These are phyloP conservation scores for Cantharis nigra DNA, from an alignment of 2,888 invertebrate species.

Conservation along the genomic window DNA sequence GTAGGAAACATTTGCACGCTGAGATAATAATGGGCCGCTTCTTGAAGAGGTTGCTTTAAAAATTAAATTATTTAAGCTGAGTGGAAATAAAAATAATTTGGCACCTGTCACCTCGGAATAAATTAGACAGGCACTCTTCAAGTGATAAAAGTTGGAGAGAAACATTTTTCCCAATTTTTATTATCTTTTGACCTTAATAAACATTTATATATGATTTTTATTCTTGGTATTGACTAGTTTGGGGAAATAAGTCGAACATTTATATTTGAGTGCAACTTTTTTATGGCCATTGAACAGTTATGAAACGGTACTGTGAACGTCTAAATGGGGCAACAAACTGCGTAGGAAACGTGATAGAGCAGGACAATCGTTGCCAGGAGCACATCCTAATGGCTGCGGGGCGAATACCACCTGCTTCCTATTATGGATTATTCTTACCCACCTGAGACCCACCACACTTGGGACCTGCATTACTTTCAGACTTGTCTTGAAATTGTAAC, in stretches of 20 bases:
- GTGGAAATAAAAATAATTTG: background rate
- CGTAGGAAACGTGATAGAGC: constrained; percentile 22
- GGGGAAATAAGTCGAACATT: constrained; percentile 9
- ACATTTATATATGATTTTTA: constrained; percentile 7
- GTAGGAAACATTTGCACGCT: background rate
- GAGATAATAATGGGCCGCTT: background rate
- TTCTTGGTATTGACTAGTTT: constrained; percentile 6
- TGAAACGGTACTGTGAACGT: constrained; percentile 19
- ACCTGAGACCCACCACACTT: constrained; percentile 18
- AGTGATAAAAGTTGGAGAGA: background rate
- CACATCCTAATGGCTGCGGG: constrained; percentile 25
- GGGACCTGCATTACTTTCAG: constrained; percentile 16
- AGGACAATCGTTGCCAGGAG: constrained; percentile 27
- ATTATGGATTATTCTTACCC: constrained; percentile 28
- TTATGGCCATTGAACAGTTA: constrained; percentile 21
- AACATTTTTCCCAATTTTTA: background rate
- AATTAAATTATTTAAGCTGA: background rate
- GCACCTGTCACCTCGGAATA: background rate
- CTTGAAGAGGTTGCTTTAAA: background rate
- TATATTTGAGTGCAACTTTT: constrained; percentile 20
- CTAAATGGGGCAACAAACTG: constrained; percentile 24
- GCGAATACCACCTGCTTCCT: constrained; percentile 27
- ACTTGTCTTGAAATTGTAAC: constrained; percentile 11
- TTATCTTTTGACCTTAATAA: background rate
- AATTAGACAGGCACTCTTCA: background rate